A percentile compares a stretch with the other conserved stretches of the same genome.
These are phyloP conservation scores for Thunnus albacares DNA, from an alignment of 2,797 vertebrate genomes.

Conservation along the genomic window DNA sequence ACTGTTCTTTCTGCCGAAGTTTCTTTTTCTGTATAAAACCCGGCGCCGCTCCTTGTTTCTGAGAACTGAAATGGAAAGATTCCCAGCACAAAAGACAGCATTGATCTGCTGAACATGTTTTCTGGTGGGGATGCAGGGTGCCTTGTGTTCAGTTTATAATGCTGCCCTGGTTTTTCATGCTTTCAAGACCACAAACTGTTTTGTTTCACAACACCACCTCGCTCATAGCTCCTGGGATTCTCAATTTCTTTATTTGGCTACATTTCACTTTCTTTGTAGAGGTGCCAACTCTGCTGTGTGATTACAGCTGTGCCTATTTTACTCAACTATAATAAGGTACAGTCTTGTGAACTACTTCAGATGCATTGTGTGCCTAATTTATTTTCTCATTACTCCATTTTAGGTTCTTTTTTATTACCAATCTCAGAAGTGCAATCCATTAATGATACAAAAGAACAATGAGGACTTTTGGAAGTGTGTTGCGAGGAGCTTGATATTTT, in stretches of 20 bases:
- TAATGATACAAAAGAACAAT: constrained; percentile 57
- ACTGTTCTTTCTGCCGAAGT: constrained; percentile 1
- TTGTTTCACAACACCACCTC: constrained; percentile 25
- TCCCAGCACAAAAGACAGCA: constrained; percentile 61
- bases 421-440: constrained; percentile 17
- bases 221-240: neutral
- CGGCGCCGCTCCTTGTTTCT: constrained; percentile 46
- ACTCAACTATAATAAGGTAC: constrained; percentile 3
- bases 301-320: neutral
- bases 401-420: constrained; percentile 25
- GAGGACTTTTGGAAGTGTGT: constrained; percentile 42
- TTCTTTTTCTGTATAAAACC: constrained; percentile 33
- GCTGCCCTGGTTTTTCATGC: constrained; percentile 20
- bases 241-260: constrained; percentile 13
- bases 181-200: constrained; percentile 18
- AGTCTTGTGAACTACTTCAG: constrained; percentile 28
- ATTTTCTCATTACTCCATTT: constrained; percentile 20
- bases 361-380: constrained; percentile 13
- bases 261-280: neutral
- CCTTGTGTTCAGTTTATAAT: constrained; percentile 30
- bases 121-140: constrained; percentile 29
- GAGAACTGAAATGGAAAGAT: constrained; percentile 43
- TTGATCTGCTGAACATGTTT: constrained; percentile 64
- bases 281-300: constrained; percentile 19
- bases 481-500: constrained; percentile 50